These are phyloP conservation scores for Pan paniscus DNA, from an alignment of 2,113 vertebrate species.

Conservation along the genomic window DNA sequence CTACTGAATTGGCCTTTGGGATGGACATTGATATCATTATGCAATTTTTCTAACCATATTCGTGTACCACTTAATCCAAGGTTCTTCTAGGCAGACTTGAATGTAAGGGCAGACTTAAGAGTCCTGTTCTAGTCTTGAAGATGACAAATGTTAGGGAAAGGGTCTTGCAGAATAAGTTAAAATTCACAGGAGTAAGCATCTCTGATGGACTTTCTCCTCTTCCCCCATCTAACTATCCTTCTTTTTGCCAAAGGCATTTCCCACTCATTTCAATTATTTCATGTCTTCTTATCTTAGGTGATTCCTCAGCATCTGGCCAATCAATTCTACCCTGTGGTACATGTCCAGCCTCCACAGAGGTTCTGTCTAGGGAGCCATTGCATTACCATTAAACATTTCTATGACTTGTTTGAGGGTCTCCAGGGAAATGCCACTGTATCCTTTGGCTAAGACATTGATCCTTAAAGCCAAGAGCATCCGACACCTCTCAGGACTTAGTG, in stretches of 20 bases:
- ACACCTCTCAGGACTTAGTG: constrained; percentile 93
- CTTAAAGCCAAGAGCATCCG: constrained; percentile 97
- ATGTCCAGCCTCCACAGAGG: background rate
- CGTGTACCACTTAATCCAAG: background rate
- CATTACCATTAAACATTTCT: constrained; percentile 94
- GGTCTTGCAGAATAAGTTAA: background rate
- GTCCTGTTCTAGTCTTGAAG: background rate
- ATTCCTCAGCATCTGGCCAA: background rate
- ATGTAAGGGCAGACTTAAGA: background rate
- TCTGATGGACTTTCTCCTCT: background rate
- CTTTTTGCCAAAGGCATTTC: background rate
- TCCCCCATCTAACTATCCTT: background rate
- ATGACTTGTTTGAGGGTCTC: constrained; percentile 94
- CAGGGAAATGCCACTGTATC: constrained; percentile 95
- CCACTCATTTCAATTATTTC: background rate
- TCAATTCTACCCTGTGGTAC: background rate
- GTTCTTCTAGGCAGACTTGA: background rate
- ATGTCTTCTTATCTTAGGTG: background rate
- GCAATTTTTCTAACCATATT: background rate
- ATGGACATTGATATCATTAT: background rate
- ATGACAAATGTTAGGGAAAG: background rate
- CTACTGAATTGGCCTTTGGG: background rate
- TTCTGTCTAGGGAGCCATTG: background rate
- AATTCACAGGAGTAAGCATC: background rate
- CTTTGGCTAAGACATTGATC: constrained; percentile 98